A percentile compares a stretch with the other conserved stretches of the same genome.
These are phyloP conservation scores for Dolichopus griseipennis DNA, from an alignment of 2,888 invertebrate genomes.

Conservation along the genomic window DNA sequence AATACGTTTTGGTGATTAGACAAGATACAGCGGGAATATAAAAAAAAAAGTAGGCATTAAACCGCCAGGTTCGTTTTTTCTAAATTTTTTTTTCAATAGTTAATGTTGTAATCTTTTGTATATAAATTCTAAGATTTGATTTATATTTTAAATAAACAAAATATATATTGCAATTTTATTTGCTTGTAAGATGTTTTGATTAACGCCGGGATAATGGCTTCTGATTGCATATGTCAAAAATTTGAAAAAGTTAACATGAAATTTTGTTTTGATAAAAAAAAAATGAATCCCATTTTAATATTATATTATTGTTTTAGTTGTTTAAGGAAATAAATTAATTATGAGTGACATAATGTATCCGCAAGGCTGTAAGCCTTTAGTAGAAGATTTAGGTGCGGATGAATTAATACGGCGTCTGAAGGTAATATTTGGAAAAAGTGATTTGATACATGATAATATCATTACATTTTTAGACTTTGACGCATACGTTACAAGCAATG, in stretches of 20 bases:
- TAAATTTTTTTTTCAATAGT: background rate
- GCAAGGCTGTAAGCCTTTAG: slow-evolving; percentile 86
- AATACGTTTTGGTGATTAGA: background rate
- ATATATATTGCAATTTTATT: background rate
- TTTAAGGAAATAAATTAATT: slow-evolving; percentile 14
- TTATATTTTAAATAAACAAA: background rate
- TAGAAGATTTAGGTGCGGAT: slow-evolving; percentile 91
- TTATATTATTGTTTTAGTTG: slow-evolving; percentile 5
- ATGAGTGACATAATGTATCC: slow-evolving; percentile 91
- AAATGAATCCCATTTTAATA: background rate
- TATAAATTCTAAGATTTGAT: background rate
- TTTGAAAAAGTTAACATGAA: background rate
- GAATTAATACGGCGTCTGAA: slow-evolving; percentile 90
- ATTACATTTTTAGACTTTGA: slow-evolving; percentile 57
- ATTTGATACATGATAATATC: slow-evolving; percentile 11
- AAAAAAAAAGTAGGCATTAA: background rate
- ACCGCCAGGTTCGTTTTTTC: background rate
- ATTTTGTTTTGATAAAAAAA: background rate
- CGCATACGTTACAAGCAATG: slow-evolving; percentile 92
- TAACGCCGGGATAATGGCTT: slow-evolving; percentile 3
- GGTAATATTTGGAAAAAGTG: slow-evolving; percentile 46
- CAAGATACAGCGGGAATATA: slow-evolving; percentile 2
- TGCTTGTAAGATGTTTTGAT: background rate
- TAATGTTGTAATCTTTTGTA: background rate
- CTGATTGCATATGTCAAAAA: background rate